Evolutionary conservation across 2,113 vertebrate species (phyloP).

Genomic region (Heptranchias perlo): DNA sequence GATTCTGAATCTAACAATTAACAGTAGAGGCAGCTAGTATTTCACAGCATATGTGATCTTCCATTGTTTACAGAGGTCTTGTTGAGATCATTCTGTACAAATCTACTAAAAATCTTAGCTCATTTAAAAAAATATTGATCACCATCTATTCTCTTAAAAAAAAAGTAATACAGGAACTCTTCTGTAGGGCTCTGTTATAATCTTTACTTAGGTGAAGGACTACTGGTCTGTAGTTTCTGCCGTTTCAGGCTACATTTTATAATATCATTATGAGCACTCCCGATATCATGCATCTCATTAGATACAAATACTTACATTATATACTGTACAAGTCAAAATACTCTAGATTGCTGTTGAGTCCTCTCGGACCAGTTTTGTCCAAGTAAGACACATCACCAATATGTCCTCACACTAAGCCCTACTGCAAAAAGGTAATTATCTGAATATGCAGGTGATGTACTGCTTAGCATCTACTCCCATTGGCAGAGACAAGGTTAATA

Average conservation of each 20-base stretch:
- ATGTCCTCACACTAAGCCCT: not conserved
- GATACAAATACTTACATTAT: not conserved
- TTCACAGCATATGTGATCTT: not conserved
- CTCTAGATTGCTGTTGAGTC: not conserved
- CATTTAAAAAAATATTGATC: not conserved
- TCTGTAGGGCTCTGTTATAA: not conserved
- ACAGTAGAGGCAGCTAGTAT: not conserved
- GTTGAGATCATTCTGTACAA: not conserved
- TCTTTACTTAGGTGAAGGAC: not conserved
- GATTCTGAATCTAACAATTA: not conserved
- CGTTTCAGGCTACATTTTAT: not conserved
- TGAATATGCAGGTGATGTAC: not conserved
- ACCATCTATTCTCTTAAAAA: too few species aligned
- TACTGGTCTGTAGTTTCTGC: not conserved
- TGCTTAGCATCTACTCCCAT: not conserved
- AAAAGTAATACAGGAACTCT: not conserved
- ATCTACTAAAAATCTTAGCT: not conserved
- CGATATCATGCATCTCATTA: not conserved
- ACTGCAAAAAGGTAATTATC: too few species aligned
- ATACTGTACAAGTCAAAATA: not conserved
- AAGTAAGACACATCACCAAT: not conserved
- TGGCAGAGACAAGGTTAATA: not conserved
- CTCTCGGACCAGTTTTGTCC: not conserved
- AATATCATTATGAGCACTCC: not conserved
- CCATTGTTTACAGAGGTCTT: not conserved